Conservation (phyloP, 2,888 invertebrate species). For the Caenorhabditis imperialis region DNA sequence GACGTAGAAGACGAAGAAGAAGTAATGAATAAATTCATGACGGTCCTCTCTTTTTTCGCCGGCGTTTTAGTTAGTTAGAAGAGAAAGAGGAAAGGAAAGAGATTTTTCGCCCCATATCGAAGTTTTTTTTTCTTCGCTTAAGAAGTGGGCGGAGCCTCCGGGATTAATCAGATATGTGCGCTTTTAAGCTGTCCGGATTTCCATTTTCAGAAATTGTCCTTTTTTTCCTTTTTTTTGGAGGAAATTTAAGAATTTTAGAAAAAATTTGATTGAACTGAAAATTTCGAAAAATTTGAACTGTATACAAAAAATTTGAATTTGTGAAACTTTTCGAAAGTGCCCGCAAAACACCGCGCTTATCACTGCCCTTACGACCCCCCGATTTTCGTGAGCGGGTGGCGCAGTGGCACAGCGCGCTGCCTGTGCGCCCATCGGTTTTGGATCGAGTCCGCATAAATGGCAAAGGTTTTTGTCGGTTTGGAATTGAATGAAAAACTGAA, state of each 20-base stretch:
- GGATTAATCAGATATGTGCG: constrained; percentile 45
- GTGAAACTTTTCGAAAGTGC: too few species aligned
- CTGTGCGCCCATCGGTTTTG: too few species aligned
- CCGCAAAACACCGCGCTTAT: too few species aligned
- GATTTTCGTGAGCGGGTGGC: too few species aligned
- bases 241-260: background rate
- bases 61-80: background rate
- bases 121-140: constrained; percentile 13
- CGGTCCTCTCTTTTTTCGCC: constrained; percentile 9
- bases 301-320: too few species aligned
- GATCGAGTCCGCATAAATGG: too few species aligned
- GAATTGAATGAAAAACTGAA: too few species aligned
- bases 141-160: constrained; percentile 32
- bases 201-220: background rate
- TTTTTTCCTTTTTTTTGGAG: background rate
- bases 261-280: too few species aligned
- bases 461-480: too few species aligned
- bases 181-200: constrained; percentile 34
- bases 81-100: background rate
- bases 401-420: too few species aligned
- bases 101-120: background rate
- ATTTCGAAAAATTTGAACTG: too few species aligned
- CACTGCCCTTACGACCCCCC: too few species aligned
- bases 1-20: background rate
- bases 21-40: constrained; percentile 43